Evolutionary conservation across 1,140 invertebrate genomes (phyloP).

Genomic region (Vollenhovia emeryi): DNA sequence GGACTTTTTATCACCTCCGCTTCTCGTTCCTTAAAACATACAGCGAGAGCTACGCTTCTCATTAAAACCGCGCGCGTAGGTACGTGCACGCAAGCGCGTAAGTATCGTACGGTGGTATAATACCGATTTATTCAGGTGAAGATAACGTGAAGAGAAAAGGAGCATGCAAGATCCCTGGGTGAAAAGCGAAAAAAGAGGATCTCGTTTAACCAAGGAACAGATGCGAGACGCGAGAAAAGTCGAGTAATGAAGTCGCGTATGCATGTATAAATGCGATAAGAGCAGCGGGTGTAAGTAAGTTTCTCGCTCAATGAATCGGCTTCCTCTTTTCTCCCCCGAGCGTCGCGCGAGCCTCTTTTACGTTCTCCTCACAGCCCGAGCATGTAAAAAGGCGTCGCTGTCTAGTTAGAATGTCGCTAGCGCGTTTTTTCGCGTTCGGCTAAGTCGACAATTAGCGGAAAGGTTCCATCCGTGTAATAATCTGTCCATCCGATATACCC

Average conservation of each 20-base stretch:
- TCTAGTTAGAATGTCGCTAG: neutral
- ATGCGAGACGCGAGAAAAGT: conserved; percentile 15
- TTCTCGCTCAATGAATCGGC: conserved; percentile 8
- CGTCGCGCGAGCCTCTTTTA: neutral
- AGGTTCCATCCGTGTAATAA: no score
- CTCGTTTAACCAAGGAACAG: neutral
- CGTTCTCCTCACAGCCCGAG: neutral
- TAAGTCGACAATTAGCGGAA: conserved; percentile 56
- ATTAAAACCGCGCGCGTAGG: neutral
- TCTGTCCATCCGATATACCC: no score
- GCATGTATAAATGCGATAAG: neutral
- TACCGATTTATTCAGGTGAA: conserved; percentile 9
- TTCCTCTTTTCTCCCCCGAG: neutral
- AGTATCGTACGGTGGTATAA: neutral
- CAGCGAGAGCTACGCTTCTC: neutral
- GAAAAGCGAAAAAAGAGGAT: neutral
- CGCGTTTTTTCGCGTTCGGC: neutral
- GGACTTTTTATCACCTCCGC: neutral
- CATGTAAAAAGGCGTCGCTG: neutral
- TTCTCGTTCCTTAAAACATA: conserved; percentile 16
- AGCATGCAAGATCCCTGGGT: neutral
- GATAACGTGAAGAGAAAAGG: neutral
- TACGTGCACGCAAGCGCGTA: neutral
- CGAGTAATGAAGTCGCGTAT: conserved; percentile 41
- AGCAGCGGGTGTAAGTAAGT: conserved; percentile 27